phyloP scores from a whole-genome alignment of 2,888 invertebrate genomes.

The Horisme vitalbata region DNA sequence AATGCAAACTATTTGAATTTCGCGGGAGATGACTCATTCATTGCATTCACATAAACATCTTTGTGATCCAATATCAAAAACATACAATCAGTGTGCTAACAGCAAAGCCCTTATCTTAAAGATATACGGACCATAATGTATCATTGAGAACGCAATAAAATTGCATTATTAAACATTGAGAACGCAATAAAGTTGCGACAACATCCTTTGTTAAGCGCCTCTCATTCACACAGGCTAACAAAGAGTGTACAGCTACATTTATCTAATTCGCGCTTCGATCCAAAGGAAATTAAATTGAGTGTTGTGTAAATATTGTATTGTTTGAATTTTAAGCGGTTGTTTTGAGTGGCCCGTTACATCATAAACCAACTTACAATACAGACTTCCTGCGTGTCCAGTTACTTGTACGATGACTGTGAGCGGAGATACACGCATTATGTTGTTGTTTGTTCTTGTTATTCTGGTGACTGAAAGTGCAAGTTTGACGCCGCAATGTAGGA shows the following conservation, averaged over 20 bases:
- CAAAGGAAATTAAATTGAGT: constrained; percentile 48
- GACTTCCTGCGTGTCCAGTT: constrained; percentile 62
- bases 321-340: constrained; percentile 52
- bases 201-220: constrained; percentile 38
- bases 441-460: constrained; percentile 46
- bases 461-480: constrained; percentile 48
- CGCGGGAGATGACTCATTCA: constrained; percentile 22
- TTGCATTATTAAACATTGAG: too few species aligned
- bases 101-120: constrained; percentile 19
- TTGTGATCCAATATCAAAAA: constrained; percentile 23
- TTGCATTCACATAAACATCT: constrained; percentile 14
- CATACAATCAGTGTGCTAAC: constrained; percentile 3
- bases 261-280: constrained; percentile 9
- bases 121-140: constrained; percentile 26
- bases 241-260: too few species aligned
- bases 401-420: constrained; percentile 47
- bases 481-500: constrained; percentile 75
- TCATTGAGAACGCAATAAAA: too few species aligned
- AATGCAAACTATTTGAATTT: constrained; percentile 12
- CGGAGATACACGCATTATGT: constrained; percentile 53
- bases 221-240: constrained; percentile 16
- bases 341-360: constrained; percentile 54
- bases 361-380: constrained; percentile 48
- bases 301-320: constrained; percentile 64
- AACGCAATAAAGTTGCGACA: constrained; percentile 20